Base-by-base conservation (phyloP, 2,888 invertebrate species). In the Mellilla xanthometata region DNA sequence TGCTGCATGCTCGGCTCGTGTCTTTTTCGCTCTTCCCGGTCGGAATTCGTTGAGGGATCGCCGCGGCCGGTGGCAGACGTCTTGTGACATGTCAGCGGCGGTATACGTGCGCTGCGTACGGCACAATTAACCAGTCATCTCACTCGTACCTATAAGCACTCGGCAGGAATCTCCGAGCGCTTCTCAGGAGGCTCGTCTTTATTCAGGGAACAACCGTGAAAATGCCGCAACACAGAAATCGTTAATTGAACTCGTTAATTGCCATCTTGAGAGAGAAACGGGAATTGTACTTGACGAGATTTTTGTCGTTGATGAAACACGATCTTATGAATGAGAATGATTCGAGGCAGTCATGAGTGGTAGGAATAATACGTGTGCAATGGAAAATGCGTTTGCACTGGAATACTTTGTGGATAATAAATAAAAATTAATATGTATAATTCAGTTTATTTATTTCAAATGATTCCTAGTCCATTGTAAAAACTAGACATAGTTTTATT, bases 31-130 rank as follows among this genome's bases (percentile, higher is more conserved):
- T 87, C 86, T 85, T 86, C 71, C 76, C 83, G 72, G 79, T 84
- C 61, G 89, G 89, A 89, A 89, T 89, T 88, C 83, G 85, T 82
- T 77, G 83, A 80, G 81, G 78, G 81, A 84, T 81, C 80, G 82
- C 86, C 88, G 83, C 83, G 74, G 86, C 86, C 80, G 88, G 88
- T 89, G 88, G 89, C 85, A 84, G 83, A 85, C 84, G 84, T 81
- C 85, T 81, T 85, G 85, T 87, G 87, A 86, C 84, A 83, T 87
- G 86, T 87, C 85, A 79, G 62, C 62, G n/a, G 72, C 68, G 47
- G 72, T 86, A 7, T 24, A 88, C 87, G 88, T 87, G 89, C 79
- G 68, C 72, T 76, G 87, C 84, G 79, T 85, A 81, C 84, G 72
- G 74, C 66, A 75, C 86, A 87, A 89, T 89, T 87, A 89, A 77